Percentiles rank a stretch among this genome's conserved stretches.
Evolutionary conservation across 2,888 invertebrate species (phyloP).

Genomic region (Pheosia tremula): DNA sequence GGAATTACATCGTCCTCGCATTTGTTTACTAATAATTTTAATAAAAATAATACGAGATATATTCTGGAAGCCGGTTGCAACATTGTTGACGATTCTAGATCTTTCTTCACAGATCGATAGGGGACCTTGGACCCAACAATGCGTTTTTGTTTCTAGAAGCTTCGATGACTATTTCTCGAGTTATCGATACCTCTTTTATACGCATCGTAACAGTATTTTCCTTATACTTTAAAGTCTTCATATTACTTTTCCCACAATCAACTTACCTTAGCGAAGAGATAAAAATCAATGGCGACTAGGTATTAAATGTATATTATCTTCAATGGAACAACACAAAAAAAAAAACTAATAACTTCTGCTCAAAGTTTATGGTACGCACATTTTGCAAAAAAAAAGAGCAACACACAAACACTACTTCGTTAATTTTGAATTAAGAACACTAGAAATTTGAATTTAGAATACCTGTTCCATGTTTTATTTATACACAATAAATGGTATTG

Average conservation of each 20-base stretch:
- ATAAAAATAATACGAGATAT: too few species aligned
- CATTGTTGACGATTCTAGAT: too few species aligned
- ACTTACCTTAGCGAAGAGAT: slow-evolving; percentile 24
- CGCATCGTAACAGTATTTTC: too few species aligned
- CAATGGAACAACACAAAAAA: slow-evolving; percentile 8
- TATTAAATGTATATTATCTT: slow-evolving; percentile 26
- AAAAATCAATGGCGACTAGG: slow-evolving; percentile 25
- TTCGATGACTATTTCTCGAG: too few species aligned
- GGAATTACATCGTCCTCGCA: too few species aligned
- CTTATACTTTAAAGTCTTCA: too few species aligned
- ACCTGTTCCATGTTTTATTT: not conserved
- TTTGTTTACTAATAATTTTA: too few species aligned
- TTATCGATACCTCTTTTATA: too few species aligned
- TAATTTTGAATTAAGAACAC: not conserved
- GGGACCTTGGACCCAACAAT: too few species aligned
- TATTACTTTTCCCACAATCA: slow-evolving; percentile 17
- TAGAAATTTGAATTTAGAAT: not conserved
- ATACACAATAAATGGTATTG: slow-evolving; percentile 4
- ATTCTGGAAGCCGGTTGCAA: too few species aligned
- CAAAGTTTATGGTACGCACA: slow-evolving; percentile 6
- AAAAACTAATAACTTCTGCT: slow-evolving; percentile 9
- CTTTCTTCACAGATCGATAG: too few species aligned
- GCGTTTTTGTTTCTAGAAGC: too few species aligned
- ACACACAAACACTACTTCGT: not conserved
- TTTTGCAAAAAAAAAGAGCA: not conserved